Conservation (phyloP, 2,888 invertebrate species). For the Ormyrus rosae region DNA sequence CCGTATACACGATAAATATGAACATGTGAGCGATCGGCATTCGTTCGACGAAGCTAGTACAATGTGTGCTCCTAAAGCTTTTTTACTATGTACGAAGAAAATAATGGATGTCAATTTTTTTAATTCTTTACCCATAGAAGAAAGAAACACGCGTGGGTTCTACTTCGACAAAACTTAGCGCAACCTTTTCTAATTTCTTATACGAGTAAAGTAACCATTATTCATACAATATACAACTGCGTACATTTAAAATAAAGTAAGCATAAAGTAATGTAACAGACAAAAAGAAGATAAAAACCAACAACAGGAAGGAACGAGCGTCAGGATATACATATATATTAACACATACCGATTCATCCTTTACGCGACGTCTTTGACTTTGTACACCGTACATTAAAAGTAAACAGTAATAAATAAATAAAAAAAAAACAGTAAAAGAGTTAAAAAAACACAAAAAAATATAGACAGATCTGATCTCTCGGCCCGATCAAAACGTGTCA, state of each 20-base stretch:
- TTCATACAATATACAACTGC: conserved; percentile 46
- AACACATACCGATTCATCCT: conserved; percentile 41
- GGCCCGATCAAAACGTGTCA: conserved; percentile 30
- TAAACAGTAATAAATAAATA: conserved; percentile 31
- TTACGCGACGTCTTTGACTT: conserved; percentile 49
- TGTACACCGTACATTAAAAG: conserved; percentile 33
- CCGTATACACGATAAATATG: conserved; percentile 32
- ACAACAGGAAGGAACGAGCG: conserved; percentile 27
- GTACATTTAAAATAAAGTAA: conserved; percentile 41
- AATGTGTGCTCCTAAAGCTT: conserved; percentile 50
- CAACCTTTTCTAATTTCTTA: conserved; percentile 56
- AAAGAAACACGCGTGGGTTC: conserved; percentile 32
- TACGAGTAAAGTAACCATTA: conserved; percentile 48
- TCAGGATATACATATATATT: conserved; percentile 17
- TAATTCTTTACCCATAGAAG: conserved; percentile 41
- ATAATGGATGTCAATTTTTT: conserved; percentile 54
- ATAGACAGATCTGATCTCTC: conserved; percentile 39
- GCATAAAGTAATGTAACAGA: conserved; percentile 34
- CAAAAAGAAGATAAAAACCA: conserved; percentile 22
- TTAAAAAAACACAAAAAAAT: conserved; percentile 42
- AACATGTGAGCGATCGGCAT: conserved; percentile 38
- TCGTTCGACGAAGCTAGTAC: conserved; percentile 42
- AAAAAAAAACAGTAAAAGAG: conserved; percentile 28
- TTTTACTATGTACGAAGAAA: conserved; percentile 48
- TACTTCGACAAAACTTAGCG: conserved; percentile 47